These are phyloP conservation scores for Gallinago stenura DNA, from an alignment of 2,797 vertebrate species.

Conservation along the genomic window DNA sequence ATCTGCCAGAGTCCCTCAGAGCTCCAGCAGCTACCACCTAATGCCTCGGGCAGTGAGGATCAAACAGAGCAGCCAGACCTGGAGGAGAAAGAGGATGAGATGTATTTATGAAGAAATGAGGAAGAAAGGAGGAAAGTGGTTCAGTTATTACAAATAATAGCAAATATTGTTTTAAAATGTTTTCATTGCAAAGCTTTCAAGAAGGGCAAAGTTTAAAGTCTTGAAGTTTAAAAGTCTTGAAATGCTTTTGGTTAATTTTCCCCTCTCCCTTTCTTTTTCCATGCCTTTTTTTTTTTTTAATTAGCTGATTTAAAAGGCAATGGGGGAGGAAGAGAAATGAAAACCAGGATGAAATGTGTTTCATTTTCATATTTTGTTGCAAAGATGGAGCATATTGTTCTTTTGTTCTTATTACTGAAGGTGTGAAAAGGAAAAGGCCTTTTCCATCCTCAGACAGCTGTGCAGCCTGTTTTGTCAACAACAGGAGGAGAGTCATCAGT, in stretches of 20 bases:
- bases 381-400: neutral
- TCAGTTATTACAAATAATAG: neutral
- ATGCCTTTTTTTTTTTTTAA: neutral
- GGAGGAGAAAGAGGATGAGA: neutral
- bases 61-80: neutral
- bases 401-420: neutral
- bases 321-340: neutral
- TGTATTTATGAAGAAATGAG: neutral
- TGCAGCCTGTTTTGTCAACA: neutral
- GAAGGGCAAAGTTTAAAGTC: neutral
- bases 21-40: neutral
- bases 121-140: neutral
- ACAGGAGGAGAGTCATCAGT: neutral
- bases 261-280: neutral
- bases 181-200: neutral
- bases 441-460: neutral
- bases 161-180: neutral
- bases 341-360: neutral
- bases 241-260: neutral
- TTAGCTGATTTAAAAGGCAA: neutral
- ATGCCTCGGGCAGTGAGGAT: fast-evolving
- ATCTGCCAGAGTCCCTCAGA: neutral
- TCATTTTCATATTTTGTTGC: neutral
- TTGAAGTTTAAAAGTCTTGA: neutral
- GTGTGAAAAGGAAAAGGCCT: neutral